Evolutionary conservation across 2,797 vertebrate species (phyloP).

Genomic region (Sibirionetta formosa): DNA sequence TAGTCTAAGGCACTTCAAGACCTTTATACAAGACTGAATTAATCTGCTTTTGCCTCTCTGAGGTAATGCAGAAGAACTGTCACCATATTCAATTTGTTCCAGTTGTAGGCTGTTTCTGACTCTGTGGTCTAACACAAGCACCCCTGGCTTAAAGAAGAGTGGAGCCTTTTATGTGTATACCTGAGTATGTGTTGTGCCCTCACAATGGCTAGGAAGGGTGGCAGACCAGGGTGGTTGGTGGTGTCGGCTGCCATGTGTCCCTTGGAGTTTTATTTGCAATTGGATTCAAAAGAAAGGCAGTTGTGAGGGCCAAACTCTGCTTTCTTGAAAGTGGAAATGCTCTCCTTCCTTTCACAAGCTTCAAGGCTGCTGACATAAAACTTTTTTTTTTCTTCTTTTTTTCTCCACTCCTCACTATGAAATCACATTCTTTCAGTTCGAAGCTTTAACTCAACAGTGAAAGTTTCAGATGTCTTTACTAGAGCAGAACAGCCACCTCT

Average conservation of each 20-base stretch:
- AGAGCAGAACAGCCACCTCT: background rate
- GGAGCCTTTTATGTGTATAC: background rate
- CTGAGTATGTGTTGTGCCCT: background rate
- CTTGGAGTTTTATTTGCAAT: background rate
- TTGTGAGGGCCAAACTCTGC: background rate
- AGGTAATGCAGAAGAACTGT: background rate
- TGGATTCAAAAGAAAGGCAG: background rate
- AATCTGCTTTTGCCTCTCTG: background rate
- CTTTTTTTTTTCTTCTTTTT: too few species aligned
- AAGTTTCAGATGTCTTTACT: background rate
- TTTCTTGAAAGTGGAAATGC: background rate
- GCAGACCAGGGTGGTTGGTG: rapidly evolving
- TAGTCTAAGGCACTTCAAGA: background rate
- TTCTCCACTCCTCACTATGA: rapidly evolving
- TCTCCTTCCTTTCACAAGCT: background rate
- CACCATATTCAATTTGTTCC: background rate
- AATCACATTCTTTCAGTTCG: background rate
- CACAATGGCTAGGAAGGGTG: background rate
- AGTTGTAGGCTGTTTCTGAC: background rate
- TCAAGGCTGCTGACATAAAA: background rate
- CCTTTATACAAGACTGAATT: background rate
- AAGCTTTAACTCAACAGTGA: background rate
- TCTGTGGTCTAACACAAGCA: background rate
- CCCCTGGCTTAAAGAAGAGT: background rate
- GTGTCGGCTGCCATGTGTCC: background rate